phyloP scores from a whole-genome alignment of 2,113 vertebrate species.

The Lynx canadensis region DNA sequence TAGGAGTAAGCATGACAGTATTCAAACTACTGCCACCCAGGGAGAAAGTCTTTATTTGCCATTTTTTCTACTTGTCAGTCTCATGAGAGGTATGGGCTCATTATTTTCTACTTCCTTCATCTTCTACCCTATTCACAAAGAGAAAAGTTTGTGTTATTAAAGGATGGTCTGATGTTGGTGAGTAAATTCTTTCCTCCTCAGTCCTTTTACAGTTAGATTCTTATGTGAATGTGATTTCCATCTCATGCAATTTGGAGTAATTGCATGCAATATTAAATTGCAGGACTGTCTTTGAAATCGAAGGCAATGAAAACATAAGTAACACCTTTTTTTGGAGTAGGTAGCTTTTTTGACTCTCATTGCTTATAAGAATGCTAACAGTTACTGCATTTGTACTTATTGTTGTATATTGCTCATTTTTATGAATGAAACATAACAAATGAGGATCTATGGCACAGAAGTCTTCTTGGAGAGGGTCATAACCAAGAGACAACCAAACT shows the following conservation, averaged over 20 bases:
- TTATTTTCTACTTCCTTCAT: neutral
- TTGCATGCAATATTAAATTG: neutral
- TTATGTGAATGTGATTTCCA: neutral
- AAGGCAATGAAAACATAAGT: neutral
- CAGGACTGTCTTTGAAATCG: neutral
- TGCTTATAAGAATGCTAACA: neutral
- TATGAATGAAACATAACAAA: neutral
- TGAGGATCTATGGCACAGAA: neutral
- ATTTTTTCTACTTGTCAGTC: neutral
- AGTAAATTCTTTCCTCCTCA: neutral
- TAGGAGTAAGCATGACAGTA: neutral
- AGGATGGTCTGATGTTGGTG: neutral
- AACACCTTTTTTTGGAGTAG: neutral
- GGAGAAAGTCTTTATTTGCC: conserved; percentile 41
- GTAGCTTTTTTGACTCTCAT: neutral
- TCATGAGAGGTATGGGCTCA: neutral
- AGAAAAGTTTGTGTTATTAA: neutral
- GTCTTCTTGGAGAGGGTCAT: neutral
- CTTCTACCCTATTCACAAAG: neutral
- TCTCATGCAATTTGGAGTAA: neutral
- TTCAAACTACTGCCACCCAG: neutral
- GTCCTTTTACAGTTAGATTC: neutral
- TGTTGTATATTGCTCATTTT: neutral
- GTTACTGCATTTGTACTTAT: neutral
- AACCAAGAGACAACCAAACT: neutral